Percentiles rank a stretch among this genome's conserved stretches.
Evolutionary conservation across 2,113 vertebrate genomes (phyloP).

Genomic region (Pantherophis guttatus): DNA sequence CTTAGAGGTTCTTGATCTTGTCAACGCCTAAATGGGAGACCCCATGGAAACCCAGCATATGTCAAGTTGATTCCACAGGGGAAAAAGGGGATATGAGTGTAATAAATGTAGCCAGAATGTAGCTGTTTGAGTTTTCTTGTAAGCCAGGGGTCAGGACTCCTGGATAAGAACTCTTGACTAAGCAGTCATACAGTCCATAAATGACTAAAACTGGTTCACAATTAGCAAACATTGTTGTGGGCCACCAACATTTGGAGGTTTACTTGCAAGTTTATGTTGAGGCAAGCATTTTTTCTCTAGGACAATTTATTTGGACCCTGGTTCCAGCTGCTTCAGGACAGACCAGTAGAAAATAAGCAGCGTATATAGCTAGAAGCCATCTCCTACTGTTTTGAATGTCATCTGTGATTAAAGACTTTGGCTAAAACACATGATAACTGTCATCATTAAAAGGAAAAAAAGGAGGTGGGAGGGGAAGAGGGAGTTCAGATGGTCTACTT

Average conservation of each 20-base stretch:
- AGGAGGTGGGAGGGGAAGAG: background rate
- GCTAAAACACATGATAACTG: background rate
- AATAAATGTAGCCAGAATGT: background rate
- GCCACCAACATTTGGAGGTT: background rate
- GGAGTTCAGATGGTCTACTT: conserved; percentile 6
- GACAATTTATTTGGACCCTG: background rate
- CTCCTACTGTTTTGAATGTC: background rate
- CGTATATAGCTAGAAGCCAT: background rate
- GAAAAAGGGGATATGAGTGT: background rate
- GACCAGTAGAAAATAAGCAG: background rate
- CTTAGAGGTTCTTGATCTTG: background rate
- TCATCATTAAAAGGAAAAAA: background rate
- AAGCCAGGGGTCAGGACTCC: background rate
- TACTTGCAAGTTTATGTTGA: background rate
- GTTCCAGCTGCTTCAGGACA: background rate
- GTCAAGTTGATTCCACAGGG: background rate
- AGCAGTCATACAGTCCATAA: background rate
- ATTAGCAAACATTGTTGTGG: background rate
- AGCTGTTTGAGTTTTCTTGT: background rate
- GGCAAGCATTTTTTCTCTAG: background rate
- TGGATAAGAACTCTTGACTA: background rate
- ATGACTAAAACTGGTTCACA: background rate
- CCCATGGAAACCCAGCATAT: background rate
- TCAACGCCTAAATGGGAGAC: background rate
- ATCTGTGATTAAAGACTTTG: conserved; percentile 11